Base-by-base conservation (phyloP, 2,797 vertebrate species). In the Aphelocoma californica region DNA sequence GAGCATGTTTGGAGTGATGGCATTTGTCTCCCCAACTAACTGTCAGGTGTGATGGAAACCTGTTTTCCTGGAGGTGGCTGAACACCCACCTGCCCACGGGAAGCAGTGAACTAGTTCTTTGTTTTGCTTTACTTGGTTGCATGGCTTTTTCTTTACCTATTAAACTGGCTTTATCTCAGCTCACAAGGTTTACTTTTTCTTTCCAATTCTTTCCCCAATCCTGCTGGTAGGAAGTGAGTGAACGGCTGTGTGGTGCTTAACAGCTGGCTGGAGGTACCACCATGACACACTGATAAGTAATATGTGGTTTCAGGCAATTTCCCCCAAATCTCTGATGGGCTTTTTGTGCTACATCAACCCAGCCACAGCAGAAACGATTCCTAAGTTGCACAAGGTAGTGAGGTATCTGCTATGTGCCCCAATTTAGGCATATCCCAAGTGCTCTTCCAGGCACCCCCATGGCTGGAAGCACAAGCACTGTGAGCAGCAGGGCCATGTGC, bases 401-500 rank as follows among this genome's bases (percentile, higher is more conserved):
- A 71, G 26, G 23, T 61, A 40, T 74, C 57, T 14, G 12, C 38
- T 50, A 10, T 7, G 7, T 66, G 20, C 36, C 72, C 20, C 48
- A 32, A 0, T 71, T 79, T 50, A 62, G 44, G 51, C 18, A 18
- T 17, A 18, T 36, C 25, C 47, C 47, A 3, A 1, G 26, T 31
- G 29, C 5, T 86, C 6, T 47, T 62, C 65, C 51, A 42, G 61
- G 56, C 24, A 42, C 0, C 3, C 12, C 32, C 2, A 1, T 2
- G 73, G 32, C 73, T 74, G 62, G 19, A 18, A 60, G 65, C 38
- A 47, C 29, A 4, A 60, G 34, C 12, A 19, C 7, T 12, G 2
- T 0, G 0, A 84, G 66, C 6, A 19, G 47, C 45, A 18, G 61
- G 73, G 62, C 50, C 2, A 5, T 0, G 2, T 74, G 54, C 34